Conservation (phyloP, 2,797 vertebrate genomes). For the Myripristis murdjan region DNA sequence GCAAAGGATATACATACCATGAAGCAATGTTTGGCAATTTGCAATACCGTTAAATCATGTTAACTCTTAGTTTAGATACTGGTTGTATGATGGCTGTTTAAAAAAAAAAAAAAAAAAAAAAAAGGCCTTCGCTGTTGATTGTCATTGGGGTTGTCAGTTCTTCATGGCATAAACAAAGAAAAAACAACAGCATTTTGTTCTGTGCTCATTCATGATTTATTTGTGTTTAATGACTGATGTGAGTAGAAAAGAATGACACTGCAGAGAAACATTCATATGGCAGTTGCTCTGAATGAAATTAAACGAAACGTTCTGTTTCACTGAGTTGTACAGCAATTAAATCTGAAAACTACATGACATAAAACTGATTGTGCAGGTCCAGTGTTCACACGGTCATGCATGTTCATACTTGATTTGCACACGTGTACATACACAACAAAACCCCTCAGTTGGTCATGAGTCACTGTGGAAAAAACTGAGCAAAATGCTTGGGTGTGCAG, state of each 20-base stretch:
- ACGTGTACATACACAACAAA: not conserved
- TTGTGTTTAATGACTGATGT: not conserved
- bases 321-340: constrained; percentile 11
- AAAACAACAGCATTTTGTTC: not conserved
- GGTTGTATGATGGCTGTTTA: no score
- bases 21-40: not conserved
- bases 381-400: not conserved
- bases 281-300: not conserved
- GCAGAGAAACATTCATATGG: not conserved
- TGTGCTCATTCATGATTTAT: not conserved
- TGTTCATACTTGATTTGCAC: not conserved
- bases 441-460: not conserved
- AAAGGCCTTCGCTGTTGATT: constrained; percentile 1
- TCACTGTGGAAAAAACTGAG: constrained; percentile 1
- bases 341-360: not conserved
- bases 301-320: not conserved
- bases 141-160: constrained; percentile 3
- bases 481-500: constrained; percentile 10
- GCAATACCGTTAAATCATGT: no score
- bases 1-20: constrained; percentile 25
- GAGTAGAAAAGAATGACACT: not conserved
- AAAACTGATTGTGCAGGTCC: not conserved
- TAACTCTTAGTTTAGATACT: no score
- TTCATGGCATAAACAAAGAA: not conserved
- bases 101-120: no score